Conservation (phyloP, 30 jellyfish, hydroid and myxozoan genomes). For the Turritopsis rubra region DNA sequence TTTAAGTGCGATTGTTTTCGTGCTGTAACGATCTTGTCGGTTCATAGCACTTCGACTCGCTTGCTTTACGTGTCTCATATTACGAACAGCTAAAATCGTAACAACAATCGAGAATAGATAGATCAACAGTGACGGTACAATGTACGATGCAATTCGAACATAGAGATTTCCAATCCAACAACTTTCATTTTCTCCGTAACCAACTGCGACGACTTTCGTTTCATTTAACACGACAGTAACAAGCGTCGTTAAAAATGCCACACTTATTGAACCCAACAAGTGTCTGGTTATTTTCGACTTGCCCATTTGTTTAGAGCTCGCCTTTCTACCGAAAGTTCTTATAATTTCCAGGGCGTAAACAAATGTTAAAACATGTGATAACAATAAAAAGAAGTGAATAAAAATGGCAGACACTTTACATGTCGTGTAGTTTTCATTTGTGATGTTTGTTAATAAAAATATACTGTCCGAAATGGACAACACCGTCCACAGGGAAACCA, state of each 20-base stretch:
- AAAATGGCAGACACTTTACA: not conserved
- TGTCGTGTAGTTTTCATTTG: not conserved
- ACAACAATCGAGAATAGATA: not conserved
- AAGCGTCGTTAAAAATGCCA: not conserved
- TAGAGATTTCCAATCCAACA: conserved; percentile 7
- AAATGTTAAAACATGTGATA: conserved; percentile 8
- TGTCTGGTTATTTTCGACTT: not conserved
- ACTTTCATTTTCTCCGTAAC: not conserved
- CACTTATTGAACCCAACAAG: not conserved
- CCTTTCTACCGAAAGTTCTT: not conserved
- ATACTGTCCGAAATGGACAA: conserved; percentile 1
- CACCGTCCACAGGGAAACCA: not conserved
- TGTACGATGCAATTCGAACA: not conserved
- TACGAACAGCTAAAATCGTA: not conserved
- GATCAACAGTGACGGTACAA: not conserved
- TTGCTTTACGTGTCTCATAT: not conserved
- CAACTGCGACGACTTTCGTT: not conserved
- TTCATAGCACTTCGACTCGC: not conserved
- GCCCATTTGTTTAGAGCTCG: not conserved
- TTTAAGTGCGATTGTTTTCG: not conserved
- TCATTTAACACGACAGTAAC: not conserved
- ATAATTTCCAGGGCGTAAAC: not conserved
- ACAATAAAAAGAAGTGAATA: not conserved
- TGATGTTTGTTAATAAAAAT: not conserved
- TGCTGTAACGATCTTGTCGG: not conserved